Percentiles rank a stretch among this genome's conserved stretches.
Evolutionary conservation across 2,888 invertebrate genomes (phyloP).

Genomic region (Dinocampus coccinellae): DNA sequence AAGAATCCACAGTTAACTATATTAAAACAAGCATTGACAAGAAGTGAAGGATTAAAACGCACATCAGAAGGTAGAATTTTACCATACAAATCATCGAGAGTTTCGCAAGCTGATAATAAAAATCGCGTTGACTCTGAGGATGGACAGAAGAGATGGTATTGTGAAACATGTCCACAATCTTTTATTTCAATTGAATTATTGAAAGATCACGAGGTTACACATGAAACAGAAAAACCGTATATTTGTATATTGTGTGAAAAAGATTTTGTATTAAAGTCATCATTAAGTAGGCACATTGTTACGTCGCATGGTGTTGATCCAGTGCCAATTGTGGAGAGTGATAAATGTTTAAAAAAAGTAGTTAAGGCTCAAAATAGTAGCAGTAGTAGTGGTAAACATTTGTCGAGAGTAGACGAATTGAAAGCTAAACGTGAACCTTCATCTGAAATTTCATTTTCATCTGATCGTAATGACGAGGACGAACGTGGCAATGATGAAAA

Average conservation of each 20-base stretch:
- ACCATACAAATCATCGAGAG: slow-evolving; percentile 64
- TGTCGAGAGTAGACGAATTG: slow-evolving; percentile 47
- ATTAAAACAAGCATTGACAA: slow-evolving; percentile 65
- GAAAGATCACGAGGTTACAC: slow-evolving; percentile 61
- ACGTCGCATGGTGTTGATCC: slow-evolving; percentile 72
- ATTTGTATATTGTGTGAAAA: slow-evolving; percentile 72
- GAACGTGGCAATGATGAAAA: slow-evolving; percentile 54
- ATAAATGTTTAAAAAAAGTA: slow-evolving; percentile 60
- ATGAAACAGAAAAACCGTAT: slow-evolving; percentile 66
- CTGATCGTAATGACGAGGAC: slow-evolving; percentile 56
- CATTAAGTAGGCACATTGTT: slow-evolving; percentile 71
- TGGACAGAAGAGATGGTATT: slow-evolving; percentile 53
- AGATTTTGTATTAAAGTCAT: slow-evolving; percentile 68
- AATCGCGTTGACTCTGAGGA: neutral
- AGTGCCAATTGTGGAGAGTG: slow-evolving; percentile 63
- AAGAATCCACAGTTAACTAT: slow-evolving; percentile 68
- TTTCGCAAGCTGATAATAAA: slow-evolving; percentile 35
- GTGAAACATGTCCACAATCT: slow-evolving; percentile 61
- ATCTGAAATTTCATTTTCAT: slow-evolving; percentile 49
- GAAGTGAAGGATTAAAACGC: slow-evolving; percentile 58
- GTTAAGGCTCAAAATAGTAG: slow-evolving; percentile 47
- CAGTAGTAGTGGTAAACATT: slow-evolving; percentile 45
- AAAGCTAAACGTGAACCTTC: slow-evolving; percentile 51
- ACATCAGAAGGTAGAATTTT: slow-evolving; percentile 59
- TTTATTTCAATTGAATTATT: slow-evolving; percentile 59